Percentiles rank a stretch among this genome's conserved stretches.
phyloP scores from a whole-genome alignment of 2,888 invertebrate genomes.

The Pomacea canaliculata region DNA sequence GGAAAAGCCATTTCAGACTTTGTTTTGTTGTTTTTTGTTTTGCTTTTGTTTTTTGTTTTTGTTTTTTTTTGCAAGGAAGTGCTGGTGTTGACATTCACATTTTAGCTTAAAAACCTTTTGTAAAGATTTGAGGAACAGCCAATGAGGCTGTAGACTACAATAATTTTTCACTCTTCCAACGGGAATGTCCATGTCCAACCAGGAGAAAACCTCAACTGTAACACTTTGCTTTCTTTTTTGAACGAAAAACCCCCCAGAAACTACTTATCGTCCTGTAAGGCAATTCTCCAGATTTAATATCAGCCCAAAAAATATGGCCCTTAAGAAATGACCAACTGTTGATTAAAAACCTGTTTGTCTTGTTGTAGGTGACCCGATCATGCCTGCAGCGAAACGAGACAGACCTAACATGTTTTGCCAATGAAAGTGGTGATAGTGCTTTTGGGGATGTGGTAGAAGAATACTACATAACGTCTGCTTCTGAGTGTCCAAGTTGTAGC shows the following conservation, averaged over 20 bases:
- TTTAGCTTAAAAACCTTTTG: background rate
- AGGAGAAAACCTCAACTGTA: too few relatives aligned
- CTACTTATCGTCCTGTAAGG: too few relatives aligned
- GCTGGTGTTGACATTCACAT: too few relatives aligned
- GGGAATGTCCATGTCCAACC: too few relatives aligned
- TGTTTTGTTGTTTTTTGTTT: background rate
- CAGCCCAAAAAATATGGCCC: too few relatives aligned
- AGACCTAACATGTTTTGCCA: slow-evolving; percentile 17
- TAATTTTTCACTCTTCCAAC: too few relatives aligned
- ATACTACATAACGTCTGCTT: slow-evolving; percentile 84
- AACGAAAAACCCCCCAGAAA: too few relatives aligned
- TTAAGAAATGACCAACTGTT: background rate
- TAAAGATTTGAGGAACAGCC: background rate
- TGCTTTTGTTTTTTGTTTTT: too few relatives aligned
- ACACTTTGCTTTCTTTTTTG: too few relatives aligned
- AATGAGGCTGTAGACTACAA: too few relatives aligned
- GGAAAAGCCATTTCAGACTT: too few relatives aligned
- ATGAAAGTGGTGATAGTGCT: background rate
- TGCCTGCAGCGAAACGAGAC: slow-evolving; percentile 72
- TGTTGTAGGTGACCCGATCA: slow-evolving; percentile 74
- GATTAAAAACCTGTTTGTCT: background rate
- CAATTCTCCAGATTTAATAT: too few relatives aligned
- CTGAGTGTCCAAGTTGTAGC: slow-evolving; percentile 88
- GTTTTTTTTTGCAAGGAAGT: background rate
- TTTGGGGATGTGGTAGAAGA: slow-evolving; percentile 27